phyloP scores from a whole-genome alignment of 2,797 vertebrate species.

The Neoniphon sammara region DNA sequence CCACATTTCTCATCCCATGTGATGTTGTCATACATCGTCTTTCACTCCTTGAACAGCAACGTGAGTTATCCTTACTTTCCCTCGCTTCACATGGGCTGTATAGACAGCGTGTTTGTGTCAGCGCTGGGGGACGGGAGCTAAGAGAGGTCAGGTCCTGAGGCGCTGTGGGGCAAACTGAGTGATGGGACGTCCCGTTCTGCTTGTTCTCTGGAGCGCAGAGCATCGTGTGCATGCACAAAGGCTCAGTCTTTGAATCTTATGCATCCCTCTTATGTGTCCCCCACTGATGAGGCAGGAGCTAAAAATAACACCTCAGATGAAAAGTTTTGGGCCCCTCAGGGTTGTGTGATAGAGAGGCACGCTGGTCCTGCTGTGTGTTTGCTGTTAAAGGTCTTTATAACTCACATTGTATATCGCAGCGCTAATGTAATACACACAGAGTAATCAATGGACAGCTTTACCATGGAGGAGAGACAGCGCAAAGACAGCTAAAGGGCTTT shows the following conservation, averaged over 20 bases:
- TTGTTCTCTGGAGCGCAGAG: conserved; percentile 37
- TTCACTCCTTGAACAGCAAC: neutral
- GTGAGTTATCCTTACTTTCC: neutral
- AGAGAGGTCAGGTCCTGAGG: conserved; percentile 39
- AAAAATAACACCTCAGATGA: conserved; percentile 64
- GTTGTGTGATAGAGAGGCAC: conserved; percentile 20
- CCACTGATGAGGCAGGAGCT: conserved; percentile 46
- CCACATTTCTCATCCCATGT: neutral
- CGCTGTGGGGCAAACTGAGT: conserved; percentile 36
- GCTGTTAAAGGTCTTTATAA: conserved; percentile 34
- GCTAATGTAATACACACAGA: conserved; percentile 13
- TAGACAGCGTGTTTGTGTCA: conserved; percentile 25
- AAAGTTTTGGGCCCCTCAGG: conserved; percentile 53
- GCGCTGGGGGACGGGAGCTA: conserved; percentile 25
- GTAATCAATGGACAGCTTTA: conserved; percentile 1
- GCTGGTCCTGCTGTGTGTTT: conserved; percentile 25
- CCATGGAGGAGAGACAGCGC: neutral
- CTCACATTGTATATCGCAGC: conserved; percentile 11
- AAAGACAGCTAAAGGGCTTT: neutral
- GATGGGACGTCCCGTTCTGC: conserved; percentile 46
- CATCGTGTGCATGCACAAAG: conserved; percentile 60
- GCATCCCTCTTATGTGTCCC: conserved; percentile 53
- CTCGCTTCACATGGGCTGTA: neutral
- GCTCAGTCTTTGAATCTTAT: conserved; percentile 57
- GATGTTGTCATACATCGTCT: neutral